phyloP scores from a whole-genome alignment of 2,888 invertebrate genomes.

The Papilio protenor region DNA sequence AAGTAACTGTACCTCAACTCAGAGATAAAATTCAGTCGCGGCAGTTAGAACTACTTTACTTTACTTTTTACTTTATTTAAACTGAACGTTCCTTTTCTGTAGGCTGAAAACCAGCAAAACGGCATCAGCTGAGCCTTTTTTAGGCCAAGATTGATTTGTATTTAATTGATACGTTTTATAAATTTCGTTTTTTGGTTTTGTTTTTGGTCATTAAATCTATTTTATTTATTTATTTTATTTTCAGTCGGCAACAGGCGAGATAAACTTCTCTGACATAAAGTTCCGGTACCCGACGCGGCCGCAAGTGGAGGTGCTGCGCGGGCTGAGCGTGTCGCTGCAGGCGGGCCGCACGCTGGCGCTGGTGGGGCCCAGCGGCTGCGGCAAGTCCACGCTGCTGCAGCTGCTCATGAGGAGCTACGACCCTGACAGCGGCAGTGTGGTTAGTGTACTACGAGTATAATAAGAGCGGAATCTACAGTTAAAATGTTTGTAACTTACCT shows the following conservation, averaged over 20 bases:
- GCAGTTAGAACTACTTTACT: no score
- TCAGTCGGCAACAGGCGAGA: constrained; percentile 85
- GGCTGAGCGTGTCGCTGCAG: constrained; percentile 84
- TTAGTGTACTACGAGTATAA: constrained; percentile 54
- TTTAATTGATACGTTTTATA: no score
- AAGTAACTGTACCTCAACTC: no score
- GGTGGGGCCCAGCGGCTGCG: constrained; percentile 90
- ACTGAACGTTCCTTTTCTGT: no score
- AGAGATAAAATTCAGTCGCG: no score
- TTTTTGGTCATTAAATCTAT: neutral
- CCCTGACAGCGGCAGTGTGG: constrained; percentile 83
- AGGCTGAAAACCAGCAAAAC: no score
- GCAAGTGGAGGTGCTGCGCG: constrained; percentile 87
- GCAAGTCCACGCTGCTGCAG: constrained; percentile 92
- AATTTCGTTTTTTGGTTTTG: no score
- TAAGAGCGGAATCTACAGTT: neutral
- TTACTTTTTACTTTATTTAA: no score
- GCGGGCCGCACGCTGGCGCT: constrained; percentile 89
- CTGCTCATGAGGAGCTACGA: constrained; percentile 91
- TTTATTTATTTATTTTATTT: constrained; percentile 38
- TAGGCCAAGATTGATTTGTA: no score
- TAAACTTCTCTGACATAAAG: constrained; percentile 86
- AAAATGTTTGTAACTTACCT: no score
- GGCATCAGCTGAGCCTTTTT: no score
- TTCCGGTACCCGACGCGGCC: constrained; percentile 92